phyloP scores from a whole-genome alignment of 2,113 vertebrate genomes.

The Sphaerodactylus townsendi region DNA sequence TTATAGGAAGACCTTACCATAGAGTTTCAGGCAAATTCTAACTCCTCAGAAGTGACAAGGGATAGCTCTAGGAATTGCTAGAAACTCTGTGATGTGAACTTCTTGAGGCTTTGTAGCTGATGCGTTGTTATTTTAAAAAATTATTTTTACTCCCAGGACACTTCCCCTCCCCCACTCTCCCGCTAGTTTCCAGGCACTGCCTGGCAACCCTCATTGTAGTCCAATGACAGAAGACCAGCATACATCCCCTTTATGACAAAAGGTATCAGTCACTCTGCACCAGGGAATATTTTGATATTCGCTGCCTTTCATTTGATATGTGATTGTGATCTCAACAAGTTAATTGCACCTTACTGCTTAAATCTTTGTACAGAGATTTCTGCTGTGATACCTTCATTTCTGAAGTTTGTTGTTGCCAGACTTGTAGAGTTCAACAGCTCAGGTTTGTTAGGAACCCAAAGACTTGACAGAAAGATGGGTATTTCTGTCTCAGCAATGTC shows the following conservation, averaged over 20 bases:
- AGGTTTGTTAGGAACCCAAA: constrained; percentile 29
- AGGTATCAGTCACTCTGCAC: not conserved
- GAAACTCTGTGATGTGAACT: too few relatives aligned
- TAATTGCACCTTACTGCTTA: not conserved
- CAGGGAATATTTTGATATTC: constrained; percentile 1
- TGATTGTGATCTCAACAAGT: too few relatives aligned
- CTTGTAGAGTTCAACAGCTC: constrained; percentile 9
- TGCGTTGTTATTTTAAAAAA: too few relatives aligned
- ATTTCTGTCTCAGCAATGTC: constrained; percentile 50
- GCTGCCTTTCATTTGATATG: not conserved
- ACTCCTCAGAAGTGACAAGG: too few relatives aligned
- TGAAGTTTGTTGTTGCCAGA: constrained; percentile 26
- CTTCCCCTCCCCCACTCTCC: too few relatives aligned
- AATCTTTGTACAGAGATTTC: constrained; percentile 15
- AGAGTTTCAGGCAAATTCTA: too few relatives aligned
- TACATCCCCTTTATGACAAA: not conserved
- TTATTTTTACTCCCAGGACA: too few relatives aligned
- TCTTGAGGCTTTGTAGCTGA: too few relatives aligned
- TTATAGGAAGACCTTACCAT: too few relatives aligned
- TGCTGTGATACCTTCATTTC: constrained; percentile 35
- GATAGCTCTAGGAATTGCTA: too few relatives aligned
- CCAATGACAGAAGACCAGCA: not conserved
- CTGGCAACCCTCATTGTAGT: too few relatives aligned
- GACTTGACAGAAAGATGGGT: not conserved
- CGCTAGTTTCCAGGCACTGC: too few relatives aligned